phyloP scores from a whole-genome alignment of 2,888 invertebrate species.

The Orchesellides sinensis region DNA sequence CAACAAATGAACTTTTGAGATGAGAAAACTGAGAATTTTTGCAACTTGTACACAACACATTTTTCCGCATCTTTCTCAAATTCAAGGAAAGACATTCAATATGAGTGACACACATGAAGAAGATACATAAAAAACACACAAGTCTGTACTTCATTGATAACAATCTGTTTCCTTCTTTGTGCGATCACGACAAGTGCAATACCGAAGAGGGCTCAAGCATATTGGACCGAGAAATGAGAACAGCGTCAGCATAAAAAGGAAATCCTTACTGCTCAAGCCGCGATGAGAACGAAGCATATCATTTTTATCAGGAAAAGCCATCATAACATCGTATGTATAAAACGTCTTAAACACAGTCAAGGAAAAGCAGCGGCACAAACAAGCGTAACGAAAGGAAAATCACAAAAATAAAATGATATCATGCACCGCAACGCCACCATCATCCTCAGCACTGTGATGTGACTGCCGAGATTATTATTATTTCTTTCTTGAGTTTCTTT shows the following conservation, averaged over 20 bases:
- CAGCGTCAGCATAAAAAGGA: constrained; percentile 50
- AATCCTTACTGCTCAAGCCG: too few relatives aligned
- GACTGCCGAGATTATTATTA: neutral
- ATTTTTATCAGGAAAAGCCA: neutral
- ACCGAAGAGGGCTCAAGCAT: neutral
- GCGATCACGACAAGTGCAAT: neutral
- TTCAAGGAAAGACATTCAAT: neutral
- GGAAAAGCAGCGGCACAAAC: constrained; percentile 47
- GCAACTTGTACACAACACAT: neutral
- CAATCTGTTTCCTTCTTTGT: neutral
- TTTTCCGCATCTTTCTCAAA: neutral
- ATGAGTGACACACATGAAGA: neutral
- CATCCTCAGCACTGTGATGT: too few relatives aligned
- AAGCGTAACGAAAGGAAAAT: constrained; percentile 50
- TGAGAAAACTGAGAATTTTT: too few relatives aligned
- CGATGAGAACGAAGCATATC: neutral
- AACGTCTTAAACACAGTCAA: neutral
- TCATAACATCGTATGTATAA: neutral
- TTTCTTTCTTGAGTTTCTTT: too few relatives aligned
- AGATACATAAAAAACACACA: neutral
- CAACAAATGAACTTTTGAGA: too few relatives aligned
- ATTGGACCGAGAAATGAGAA: constrained; percentile 39
- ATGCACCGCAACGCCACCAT: constrained; percentile 20
- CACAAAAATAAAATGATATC: constrained; percentile 36
- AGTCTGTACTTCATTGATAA: neutral